Evolutionary conservation across 1,140 invertebrate species (phyloP).

Genomic region (Calephelis virginiensis): DNA sequence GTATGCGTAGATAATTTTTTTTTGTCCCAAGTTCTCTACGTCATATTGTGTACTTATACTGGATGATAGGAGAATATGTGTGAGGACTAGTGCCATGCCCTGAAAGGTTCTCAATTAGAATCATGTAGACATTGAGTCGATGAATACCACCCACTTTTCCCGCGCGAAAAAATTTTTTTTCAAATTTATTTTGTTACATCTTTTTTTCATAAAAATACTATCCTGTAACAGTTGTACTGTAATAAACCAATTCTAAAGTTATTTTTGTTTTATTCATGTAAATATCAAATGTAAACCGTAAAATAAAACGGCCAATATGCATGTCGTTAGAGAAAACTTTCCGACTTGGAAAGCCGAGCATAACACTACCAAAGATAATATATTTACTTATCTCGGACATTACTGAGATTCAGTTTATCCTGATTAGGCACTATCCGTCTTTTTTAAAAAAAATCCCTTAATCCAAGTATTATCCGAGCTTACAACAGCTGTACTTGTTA

Average conservation of each 20-base stretch:
- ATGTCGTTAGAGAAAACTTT: no score
- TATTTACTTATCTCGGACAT: no score
- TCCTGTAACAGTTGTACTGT: constrained; percentile 68
- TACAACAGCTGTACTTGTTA: no score
- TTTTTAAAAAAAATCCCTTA: no score
- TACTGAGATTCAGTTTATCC: no score
- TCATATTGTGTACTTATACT: constrained; percentile 63
- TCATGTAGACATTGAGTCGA: constrained; percentile 72
- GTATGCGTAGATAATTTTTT: constrained; percentile 37
- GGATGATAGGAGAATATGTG: constrained; percentile 74
- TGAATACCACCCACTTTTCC: constrained; percentile 76
- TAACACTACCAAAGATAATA: no score
- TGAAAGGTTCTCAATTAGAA: constrained; percentile 78
- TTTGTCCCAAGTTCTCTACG: constrained; percentile 41
- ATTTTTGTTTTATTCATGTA: constrained; percentile 13
- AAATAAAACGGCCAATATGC: no score
- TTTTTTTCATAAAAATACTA: constrained; percentile 62
- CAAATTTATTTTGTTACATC: constrained; percentile 65
- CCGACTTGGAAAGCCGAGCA: no score
- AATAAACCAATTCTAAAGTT: constrained; percentile 66
- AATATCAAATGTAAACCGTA: neutral
- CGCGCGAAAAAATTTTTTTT: constrained; percentile 59
- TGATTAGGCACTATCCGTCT: no score
- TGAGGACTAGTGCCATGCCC: constrained; percentile 77
- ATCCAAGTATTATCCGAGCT: no score